phyloP scores from a whole-genome alignment of 2,797 vertebrate species.

The Bovichtus diacanthus region DNA sequence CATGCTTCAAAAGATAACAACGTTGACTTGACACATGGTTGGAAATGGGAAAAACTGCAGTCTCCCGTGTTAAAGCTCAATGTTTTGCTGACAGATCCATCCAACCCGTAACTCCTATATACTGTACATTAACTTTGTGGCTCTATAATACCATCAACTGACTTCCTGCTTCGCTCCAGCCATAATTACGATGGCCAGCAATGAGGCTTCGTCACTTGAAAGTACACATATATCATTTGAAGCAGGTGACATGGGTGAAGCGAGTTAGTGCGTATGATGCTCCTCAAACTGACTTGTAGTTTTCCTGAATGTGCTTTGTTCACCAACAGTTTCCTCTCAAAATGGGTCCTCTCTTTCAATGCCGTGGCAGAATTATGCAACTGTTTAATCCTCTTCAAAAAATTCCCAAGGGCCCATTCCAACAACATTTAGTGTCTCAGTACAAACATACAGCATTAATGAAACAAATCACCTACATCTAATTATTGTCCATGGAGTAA shows the following conservation, averaged over 20 bases:
- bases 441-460: constrained; percentile 19
- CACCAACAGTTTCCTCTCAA: background rate
- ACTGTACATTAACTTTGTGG: background rate
- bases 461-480: constrained; percentile 23
- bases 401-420: constrained; percentile 1
- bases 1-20: background rate
- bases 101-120: background rate
- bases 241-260: background rate
- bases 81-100: background rate
- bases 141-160: background rate
- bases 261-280: background rate
- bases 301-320: background rate
- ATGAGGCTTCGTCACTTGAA: background rate
- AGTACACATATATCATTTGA: background rate
- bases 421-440: constrained; percentile 8
- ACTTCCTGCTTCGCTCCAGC: background rate
- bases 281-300: background rate
- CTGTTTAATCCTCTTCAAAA: background rate
- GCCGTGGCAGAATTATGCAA: background rate
- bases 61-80: background rate
- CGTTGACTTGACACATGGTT: background rate
- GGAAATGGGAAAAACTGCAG: background rate
- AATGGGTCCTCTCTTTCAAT: background rate
- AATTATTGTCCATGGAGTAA: constrained; percentile 22
- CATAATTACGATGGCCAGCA: background rate